Evolutionary conservation across 2,888 invertebrate genomes (phyloP), one percentile per base, ranked within the genome.

Genomic region (Polydrusus cervinus): DNA sequence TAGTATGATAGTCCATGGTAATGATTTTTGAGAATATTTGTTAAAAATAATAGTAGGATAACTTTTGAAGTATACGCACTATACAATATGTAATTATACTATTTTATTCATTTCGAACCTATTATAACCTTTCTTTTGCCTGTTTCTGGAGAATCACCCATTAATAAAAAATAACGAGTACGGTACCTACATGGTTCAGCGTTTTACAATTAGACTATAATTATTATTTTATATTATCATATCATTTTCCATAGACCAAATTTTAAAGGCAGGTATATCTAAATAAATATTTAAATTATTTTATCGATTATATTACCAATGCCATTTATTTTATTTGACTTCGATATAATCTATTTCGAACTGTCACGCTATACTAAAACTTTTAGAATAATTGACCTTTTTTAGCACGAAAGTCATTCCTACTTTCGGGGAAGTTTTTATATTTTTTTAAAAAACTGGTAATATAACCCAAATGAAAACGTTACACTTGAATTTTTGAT

Each of bases 351-450:
- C 57, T 57, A 57, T 57, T 34, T 14, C 38, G 57, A 34, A 34
- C 57, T 57, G 57, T 57, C 57, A 57, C 57, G 57, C 57, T 34
- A 57, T 16, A 16, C 38, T 38, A 57, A 57, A 57, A 57, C 57
- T 34, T 57, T 57, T 38, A 57, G 34, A 57, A 38, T 57, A 57
- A 57, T 57, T 57, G 57, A 16, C 34, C 38, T 55, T 55, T 57
- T 55, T 38, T 38, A 16, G 57, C 57, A 57, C 57, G 57, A 57
- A 38, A 14, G n/a, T 34, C 8, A 11, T 57, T 34, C 38, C n/a
- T 30, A 11, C 10, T 43, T 47, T n/a, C n/a, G 0, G 5, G 55
- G n/a, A 30, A 55, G 25, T 30, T 25, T 30, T 30, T n/a, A 55
- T 55, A n/a, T 43, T 43, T 30, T 30, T 55, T n/a, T n/a, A 30